Conservation (phyloP, 2,888 invertebrate genomes). For the Hyposoter didymator region DNA sequence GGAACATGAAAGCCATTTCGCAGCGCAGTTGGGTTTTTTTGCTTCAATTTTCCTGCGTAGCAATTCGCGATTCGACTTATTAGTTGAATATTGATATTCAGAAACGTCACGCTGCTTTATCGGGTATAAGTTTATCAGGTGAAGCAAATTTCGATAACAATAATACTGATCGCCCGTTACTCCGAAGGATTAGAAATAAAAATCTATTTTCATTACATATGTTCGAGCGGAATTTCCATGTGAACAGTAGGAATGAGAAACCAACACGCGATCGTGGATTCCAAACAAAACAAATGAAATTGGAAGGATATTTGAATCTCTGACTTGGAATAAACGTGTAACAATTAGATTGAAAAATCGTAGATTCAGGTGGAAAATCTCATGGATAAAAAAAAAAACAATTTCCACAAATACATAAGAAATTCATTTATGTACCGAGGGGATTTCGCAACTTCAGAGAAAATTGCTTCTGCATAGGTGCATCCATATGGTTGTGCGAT, state of each 20-base stretch:
- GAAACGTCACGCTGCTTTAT: background rate
- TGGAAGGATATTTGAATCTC: no score
- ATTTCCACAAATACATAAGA: background rate
- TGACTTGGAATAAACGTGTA: background rate
- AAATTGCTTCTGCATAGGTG: constrained; percentile 62
- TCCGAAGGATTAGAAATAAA: background rate
- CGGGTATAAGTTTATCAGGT: background rate
- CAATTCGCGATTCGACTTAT: no score
- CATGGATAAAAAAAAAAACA: background rate
- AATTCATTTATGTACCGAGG: constrained; percentile 27
- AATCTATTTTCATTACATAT: background rate
- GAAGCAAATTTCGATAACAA: background rate
- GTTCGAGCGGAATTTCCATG: background rate
- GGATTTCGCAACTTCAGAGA: constrained; percentile 56
- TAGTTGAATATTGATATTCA: background rate
- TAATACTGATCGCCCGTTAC: background rate
- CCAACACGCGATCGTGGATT: background rate
- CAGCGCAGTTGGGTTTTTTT: no score
- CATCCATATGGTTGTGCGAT: constrained; percentile 25
- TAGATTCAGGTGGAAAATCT: background rate
- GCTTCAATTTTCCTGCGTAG: no score
- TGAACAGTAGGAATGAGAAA: background rate
- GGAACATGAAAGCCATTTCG: background rate
- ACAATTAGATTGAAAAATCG: background rate
- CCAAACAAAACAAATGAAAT: background rate